Percentiles rank a stretch among this genome's conserved stretches.
These are phyloP conservation scores for Betta splendens DNA, from an alignment of 2,797 vertebrate species.

Conservation along the genomic window DNA sequence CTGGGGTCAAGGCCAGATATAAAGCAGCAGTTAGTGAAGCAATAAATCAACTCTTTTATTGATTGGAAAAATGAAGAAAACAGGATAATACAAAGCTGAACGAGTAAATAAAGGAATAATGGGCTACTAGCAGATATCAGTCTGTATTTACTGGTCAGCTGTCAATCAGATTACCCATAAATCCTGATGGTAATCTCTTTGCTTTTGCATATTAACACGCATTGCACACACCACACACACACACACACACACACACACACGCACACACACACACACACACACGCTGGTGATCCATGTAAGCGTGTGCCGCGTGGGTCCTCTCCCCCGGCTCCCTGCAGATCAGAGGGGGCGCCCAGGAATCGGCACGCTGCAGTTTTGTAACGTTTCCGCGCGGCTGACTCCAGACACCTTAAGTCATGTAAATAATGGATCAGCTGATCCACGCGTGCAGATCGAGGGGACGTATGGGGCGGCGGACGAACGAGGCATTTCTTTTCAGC, in stretches of 20 bases:
- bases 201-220: conserved; percentile 73
- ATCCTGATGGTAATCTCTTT: conserved; percentile 76
- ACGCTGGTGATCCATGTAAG: conserved; percentile 70
- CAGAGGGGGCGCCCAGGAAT: conserved; percentile 63
- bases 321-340: conserved; percentile 45
- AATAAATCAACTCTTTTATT: conserved; percentile 9
- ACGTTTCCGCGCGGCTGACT: conserved; percentile 69
- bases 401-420: conserved; percentile 76
- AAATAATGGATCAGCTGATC: conserved; percentile 81
- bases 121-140: conserved; percentile 39
- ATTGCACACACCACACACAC: conserved; percentile 11
- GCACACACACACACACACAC: conserved; percentile 5
- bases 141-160: conserved; percentile 79
- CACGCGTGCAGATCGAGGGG: conserved; percentile 43
- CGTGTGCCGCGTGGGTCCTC: conserved; percentile 50
- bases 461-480: conserved; percentile 43
- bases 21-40: conserved; percentile 1
- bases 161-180: conserved; percentile 81
- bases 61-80: conserved; percentile 24
- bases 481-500: conserved; percentile 23
- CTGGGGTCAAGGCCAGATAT: no score
- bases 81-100: conserved; percentile 24
- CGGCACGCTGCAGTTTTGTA: conserved; percentile 80
- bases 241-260: no score
- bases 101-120: conserved; percentile 42